phyloP scores from a whole-genome alignment of 1,140 invertebrate genomes.

The Agrypnia vestita region DNA sequence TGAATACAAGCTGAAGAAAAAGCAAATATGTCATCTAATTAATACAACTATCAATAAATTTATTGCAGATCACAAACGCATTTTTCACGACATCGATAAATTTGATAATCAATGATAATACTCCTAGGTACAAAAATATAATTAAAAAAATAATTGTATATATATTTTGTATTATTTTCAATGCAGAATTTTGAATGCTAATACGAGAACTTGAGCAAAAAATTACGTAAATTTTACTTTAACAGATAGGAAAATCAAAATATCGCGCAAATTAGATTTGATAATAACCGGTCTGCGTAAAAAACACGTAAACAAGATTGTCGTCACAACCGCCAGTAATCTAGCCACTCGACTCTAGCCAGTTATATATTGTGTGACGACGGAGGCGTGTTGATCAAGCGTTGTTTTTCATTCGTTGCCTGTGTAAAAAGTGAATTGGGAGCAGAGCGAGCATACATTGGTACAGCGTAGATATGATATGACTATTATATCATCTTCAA shows the following conservation, averaged over 20 bases:
- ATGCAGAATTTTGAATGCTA: no score
- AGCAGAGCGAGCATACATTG: neutral
- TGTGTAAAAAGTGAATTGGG: neutral
- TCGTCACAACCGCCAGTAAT: slow-evolving; percentile 13
- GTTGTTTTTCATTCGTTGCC: slow-evolving; percentile 16
- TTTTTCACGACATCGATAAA: neutral
- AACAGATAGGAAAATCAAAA: neutral
- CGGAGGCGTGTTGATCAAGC: slow-evolving; percentile 5
- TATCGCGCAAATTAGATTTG: neutral
- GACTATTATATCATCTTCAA: slow-evolving; percentile 20
- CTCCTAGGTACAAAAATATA: no score
- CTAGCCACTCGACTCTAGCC: neutral
- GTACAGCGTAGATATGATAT: neutral
- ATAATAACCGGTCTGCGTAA: slow-evolving; percentile 25
- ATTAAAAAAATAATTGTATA: no score
- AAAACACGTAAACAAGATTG: slow-evolving; percentile 31
- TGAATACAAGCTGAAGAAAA: no score
- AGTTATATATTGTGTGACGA: slow-evolving; percentile 4
- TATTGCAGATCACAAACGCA: no score
- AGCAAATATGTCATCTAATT: no score
- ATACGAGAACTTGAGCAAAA: neutral
- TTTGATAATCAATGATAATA: neutral
- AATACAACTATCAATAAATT: no score
- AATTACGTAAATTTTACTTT: neutral
- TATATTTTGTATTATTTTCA: neutral